A percentile compares a stretch with the other conserved stretches of the same genome.
Conservation (phyloP, 2,888 invertebrate genomes). For the Eupeodes latifasciatus region DNA sequence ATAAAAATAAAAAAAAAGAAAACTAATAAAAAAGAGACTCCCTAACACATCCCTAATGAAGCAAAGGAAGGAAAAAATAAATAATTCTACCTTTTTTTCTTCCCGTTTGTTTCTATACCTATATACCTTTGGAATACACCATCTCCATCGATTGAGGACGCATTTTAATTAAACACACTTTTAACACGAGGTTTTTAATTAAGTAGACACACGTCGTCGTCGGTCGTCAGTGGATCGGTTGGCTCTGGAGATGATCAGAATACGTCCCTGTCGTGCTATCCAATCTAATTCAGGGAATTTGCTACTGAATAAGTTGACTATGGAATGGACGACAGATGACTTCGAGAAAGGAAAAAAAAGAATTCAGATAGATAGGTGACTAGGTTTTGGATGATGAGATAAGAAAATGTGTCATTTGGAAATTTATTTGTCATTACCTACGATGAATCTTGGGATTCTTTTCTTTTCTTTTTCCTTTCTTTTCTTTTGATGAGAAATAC, state of each 20-base stretch:
- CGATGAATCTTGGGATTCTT: not conserved
- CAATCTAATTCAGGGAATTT: constrained; percentile 42
- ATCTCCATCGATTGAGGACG: constrained; percentile 52
- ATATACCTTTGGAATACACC: constrained; percentile 3
- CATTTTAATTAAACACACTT: constrained; percentile 75
- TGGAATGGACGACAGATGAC: constrained; percentile 51
- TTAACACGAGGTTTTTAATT: constrained; percentile 71
- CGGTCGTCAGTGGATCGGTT: not conserved
- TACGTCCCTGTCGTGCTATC: constrained; percentile 37
- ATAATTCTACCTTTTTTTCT: constrained; percentile 37
- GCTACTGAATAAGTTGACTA: constrained; percentile 69
- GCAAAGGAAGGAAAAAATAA: constrained; percentile 37
- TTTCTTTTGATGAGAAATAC: constrained; percentile 36
- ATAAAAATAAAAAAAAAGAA: constrained; percentile 7
- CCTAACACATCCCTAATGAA: constrained; percentile 65
- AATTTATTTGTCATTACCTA: constrained; percentile 37
- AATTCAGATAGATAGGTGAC: constrained; percentile 65
- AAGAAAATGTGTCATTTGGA: constrained; percentile 58
- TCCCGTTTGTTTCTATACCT: constrained; percentile 17
- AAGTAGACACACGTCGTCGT: constrained; percentile 72
- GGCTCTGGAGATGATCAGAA: constrained; percentile 9
- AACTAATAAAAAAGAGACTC: constrained; percentile 16
- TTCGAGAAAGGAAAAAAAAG: constrained; percentile 5
- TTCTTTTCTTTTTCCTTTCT: not conserved
- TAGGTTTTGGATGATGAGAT: constrained; percentile 59